Evolutionary conservation across 2,888 invertebrate species (phyloP), one percentile per base, ranked within the genome.

Genomic region (Teleogryllus oceanicus): DNA sequence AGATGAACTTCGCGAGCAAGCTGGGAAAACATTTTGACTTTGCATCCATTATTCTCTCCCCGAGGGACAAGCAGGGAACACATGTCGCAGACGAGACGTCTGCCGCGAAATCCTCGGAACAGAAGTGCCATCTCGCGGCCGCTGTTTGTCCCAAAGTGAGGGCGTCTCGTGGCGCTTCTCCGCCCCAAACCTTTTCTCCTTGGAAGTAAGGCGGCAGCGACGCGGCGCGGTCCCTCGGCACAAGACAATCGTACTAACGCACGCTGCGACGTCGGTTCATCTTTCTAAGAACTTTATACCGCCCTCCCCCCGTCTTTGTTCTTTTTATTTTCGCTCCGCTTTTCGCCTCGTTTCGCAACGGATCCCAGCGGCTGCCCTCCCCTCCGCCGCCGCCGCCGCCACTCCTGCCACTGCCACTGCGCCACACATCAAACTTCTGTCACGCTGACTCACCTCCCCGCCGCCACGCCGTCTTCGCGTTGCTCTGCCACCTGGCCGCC

Each of bases 221-320:
- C 62, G 62, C 13, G 62, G 8, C 62, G n/a, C 62, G n/a, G 62
- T 62, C 62, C 62, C 62, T 62, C 62, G 62, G n/a, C 62, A n/a
- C 62, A 62, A 62, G 62, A n/a, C 62, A 62, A 62, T 62, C 62
- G 62, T 62, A 62, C 62, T 12, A 62, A 62, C 62, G 62, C 62
- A 62, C 62, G 62, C 16, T n/a, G 62, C 62, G n/a, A n/a, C 62
- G 62, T 62, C 13, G 62, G 62, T 62, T 62, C 62, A 62, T 62
- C 62, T n/a, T 13, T 13, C 13, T 13, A 62, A 62, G 62, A 62
- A 62, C 62, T 62, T 62, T n/a, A 62, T 62, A n/a, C 16, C 62
- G 62, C 16, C 16, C n/a, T 62, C 62, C n/a, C 62, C 8, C n/a
- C 13, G 3, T 62, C 62, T 62, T 62, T 62, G 16, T 62, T 37